Evolutionary conservation across 2,113 vertebrate genomes (phyloP).

Genomic region (Smithornis capensis): DNA sequence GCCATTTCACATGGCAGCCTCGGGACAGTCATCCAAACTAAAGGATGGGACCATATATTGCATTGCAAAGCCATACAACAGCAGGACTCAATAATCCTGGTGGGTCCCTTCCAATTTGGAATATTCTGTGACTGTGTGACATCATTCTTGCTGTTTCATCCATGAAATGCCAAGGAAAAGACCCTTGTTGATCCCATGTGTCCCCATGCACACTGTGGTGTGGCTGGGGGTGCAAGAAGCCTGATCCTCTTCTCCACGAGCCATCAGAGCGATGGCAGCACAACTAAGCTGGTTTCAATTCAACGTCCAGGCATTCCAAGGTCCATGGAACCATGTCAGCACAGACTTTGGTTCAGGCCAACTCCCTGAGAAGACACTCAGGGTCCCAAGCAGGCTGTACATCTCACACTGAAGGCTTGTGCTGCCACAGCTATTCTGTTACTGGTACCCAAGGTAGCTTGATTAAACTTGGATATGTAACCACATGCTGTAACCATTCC

Average conservation of each 20-base stretch:
- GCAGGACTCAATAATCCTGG: neutral
- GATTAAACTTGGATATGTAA: neutral
- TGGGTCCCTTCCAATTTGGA: neutral
- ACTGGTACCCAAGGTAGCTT: neutral
- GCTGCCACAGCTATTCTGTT: neutral
- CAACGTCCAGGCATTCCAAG: rapidly evolving
- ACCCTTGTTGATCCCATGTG: rapidly evolving
- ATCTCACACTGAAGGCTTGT: rapidly evolving
- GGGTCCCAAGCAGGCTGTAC: neutral
- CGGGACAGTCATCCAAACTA: neutral
- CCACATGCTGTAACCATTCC: neutral
- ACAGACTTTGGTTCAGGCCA: neutral
- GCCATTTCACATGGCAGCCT: neutral
- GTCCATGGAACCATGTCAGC: neutral
- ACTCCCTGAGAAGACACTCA: neutral
- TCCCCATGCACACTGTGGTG: rapidly evolving
- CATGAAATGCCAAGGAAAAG: rapidly evolving
- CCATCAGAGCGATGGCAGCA: rapidly evolving
- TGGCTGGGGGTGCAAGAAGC: neutral
- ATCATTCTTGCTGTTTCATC: rapidly evolving
- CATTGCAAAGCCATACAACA: neutral
- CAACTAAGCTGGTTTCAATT: neutral
- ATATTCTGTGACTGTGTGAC: neutral
- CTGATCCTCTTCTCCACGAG: neutral
- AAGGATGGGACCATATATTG: rapidly evolving